Evolutionary conservation across 2,113 vertebrate species (phyloP), one percentile per base, ranked within the genome.

Genomic region (Corynorhinus townsendii): DNA sequence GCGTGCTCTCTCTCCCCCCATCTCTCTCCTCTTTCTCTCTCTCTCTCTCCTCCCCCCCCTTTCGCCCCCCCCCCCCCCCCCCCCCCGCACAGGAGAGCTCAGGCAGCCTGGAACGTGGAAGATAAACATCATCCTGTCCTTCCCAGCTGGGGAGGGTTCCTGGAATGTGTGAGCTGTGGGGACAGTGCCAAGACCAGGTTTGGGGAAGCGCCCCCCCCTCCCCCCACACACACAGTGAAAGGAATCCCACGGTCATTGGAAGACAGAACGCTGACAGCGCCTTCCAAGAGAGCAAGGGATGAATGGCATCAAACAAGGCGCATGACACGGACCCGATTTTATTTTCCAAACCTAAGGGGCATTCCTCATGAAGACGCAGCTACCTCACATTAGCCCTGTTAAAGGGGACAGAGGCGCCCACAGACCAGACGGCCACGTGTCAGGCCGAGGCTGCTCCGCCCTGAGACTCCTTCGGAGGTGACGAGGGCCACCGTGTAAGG

Each of bases 401-500:
- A 20, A n/a, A 54, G 59, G 62, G n/a, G 20, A 83, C 30, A 4
- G 75, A 79, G 14, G 22, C 1, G 30, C 7, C 35, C 56, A 1
- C 20, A 47, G 47, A 49, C 7, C 20, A 11, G 54, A 8, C 0
- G 11, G 20, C 33, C 0, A 0, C 43, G 30, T 72, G 35, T 33
- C 43, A 11, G n/a, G 33, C 16, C 4, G 12, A 1, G 26, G 24
- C 33, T 59, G 66, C 24, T 35, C n/a, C 7, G 0, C 76, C 56
- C 49, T 10, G 22, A 79, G 91, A 43, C 64, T 22, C 64, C 77
- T 54, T 6, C 10, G 72, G 72, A 81, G 47, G 45, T 1, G 3
- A 30, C 49, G 26, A 15, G 0, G 38, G 40, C 1, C 28, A 0
- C 22, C 10, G 2, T 0, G 11, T 8, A 20, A 64, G n/a, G 54